Evolutionary conservation across 2,888 invertebrate genomes (phyloP).

Genomic region (Neoascia interrupta): DNA sequence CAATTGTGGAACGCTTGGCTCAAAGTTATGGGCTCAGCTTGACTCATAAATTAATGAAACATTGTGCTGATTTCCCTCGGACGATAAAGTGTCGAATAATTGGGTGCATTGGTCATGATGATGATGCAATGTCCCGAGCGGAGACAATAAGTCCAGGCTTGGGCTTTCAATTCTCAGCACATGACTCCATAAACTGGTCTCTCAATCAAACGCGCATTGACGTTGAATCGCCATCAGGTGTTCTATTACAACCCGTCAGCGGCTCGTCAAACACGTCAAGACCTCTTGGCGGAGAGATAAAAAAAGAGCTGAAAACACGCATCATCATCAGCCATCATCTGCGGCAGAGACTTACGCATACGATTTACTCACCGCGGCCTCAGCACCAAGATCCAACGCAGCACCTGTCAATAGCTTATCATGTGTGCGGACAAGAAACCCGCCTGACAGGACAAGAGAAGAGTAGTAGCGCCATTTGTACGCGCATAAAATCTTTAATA

Average conservation of each 20-base stretch:
- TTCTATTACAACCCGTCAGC: slow-evolving; percentile 56
- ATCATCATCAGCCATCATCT: slow-evolving; percentile 27
- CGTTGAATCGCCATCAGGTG: slow-evolving; percentile 49
- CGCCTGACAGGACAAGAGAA: slow-evolving; percentile 31
- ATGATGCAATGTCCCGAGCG: too few relatives aligned
- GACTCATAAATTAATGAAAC: too few relatives aligned
- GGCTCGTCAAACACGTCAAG: slow-evolving; percentile 52
- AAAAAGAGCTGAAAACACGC: slow-evolving; percentile 50
- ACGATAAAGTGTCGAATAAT: too few relatives aligned
- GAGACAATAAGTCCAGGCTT: too few relatives aligned
- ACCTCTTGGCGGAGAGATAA: slow-evolving; percentile 47
- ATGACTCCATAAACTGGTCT: slow-evolving; percentile 35
- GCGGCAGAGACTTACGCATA: slow-evolving; percentile 42
- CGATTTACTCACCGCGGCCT: slow-evolving; percentile 41
- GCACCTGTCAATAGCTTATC: slow-evolving; percentile 59
- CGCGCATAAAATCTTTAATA: slow-evolving; percentile 69
- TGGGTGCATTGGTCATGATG: too few relatives aligned
- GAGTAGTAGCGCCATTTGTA: slow-evolving; percentile 64
- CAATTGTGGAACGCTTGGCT: too few relatives aligned
- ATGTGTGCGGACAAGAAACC: slow-evolving; percentile 29
- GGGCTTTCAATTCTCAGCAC: neutral
- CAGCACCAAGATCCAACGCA: too few relatives aligned
- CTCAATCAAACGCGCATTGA: slow-evolving; percentile 56
- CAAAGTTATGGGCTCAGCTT: too few relatives aligned
- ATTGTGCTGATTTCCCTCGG: too few relatives aligned